Evolutionary conservation across 2,113 vertebrate genomes (phyloP).

Genomic region (Pteropus alecto): DNA sequence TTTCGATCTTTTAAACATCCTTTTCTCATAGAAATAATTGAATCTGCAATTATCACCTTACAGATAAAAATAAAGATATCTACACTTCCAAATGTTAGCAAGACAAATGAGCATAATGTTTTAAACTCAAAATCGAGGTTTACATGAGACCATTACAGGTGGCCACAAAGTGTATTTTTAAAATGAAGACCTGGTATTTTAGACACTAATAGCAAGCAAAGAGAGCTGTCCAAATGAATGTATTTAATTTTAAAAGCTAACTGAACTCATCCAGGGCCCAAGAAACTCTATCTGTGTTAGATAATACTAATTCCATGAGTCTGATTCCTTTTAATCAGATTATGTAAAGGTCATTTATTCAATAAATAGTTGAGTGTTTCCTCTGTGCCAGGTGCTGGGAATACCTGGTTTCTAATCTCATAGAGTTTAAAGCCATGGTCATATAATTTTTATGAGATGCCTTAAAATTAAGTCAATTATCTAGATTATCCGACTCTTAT

Average conservation of each 20-base stretch:
- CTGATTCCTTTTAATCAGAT: slow-evolving; percentile 70
- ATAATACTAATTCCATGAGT: slow-evolving; percentile 60
- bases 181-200: not conserved
- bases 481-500: not conserved
- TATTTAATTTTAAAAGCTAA: slow-evolving; percentile 40
- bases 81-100: not conserved
- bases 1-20: not conserved
- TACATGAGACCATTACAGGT: not conserved
- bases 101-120: not conserved
- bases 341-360: slow-evolving; percentile 61
- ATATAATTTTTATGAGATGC: slow-evolving; percentile 1
- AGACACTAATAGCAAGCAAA: not conserved
- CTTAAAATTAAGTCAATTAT: slow-evolving; percentile 26
- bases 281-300: slow-evolving; percentile 30
- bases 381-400: slow-evolving; percentile 39
- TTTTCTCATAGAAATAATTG: slow-evolving; percentile 39
- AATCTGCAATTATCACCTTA: slow-evolving; percentile 15
- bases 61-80: not conserved
- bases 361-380: slow-evolving; percentile 17
- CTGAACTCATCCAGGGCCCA: not conserved
- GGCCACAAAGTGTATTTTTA: not conserved
- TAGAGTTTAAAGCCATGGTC: not conserved
- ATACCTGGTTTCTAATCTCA: slow-evolving; percentile 38
- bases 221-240: not conserved
- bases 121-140: not conserved